Evolutionary conservation across 2,888 invertebrate species (phyloP).

Genomic region (Meloe dianella): DNA sequence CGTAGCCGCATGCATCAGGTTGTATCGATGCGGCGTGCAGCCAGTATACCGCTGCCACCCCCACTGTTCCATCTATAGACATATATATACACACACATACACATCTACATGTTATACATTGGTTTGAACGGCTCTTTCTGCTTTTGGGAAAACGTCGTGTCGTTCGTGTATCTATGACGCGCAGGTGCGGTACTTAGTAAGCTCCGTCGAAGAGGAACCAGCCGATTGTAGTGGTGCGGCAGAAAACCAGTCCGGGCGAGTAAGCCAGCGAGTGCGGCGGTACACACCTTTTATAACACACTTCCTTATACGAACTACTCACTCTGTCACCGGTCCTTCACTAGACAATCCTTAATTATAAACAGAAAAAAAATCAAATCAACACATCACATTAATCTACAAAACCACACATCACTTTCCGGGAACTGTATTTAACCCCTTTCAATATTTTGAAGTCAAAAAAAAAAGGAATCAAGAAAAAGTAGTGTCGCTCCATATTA

Average conservation of each 20-base stretch:
- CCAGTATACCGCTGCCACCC: slow-evolving; percentile 35
- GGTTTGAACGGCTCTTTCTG: slow-evolving; percentile 10
- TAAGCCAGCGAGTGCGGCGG: slow-evolving; percentile 66
- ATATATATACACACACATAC: background rate
- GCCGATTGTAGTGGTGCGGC: slow-evolving; percentile 56
- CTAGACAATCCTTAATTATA: slow-evolving; percentile 30
- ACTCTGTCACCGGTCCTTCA: slow-evolving; percentile 54
- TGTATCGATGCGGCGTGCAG: slow-evolving; percentile 51
- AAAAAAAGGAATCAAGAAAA: background rate
- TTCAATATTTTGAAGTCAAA: background rate
- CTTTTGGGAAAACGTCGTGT: slow-evolving; percentile 35
- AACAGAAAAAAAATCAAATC: slow-evolving; percentile 2
- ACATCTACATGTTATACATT: background rate
- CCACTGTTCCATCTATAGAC: slow-evolving; percentile 12
- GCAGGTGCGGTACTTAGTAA: slow-evolving; percentile 32
- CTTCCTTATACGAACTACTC: slow-evolving; percentile 55
- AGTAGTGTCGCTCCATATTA: background rate
- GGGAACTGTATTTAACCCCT: slow-evolving; percentile 27
- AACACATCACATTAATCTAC: slow-evolving; percentile 2
- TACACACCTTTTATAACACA: slow-evolving; percentile 58
- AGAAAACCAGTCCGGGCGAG: slow-evolving; percentile 61
- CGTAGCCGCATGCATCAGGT: slow-evolving; percentile 56
- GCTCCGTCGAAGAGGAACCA: slow-evolving; percentile 40
- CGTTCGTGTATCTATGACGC: slow-evolving; percentile 27
- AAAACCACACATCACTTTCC: slow-evolving; percentile 28